phyloP scores from a whole-genome alignment of 2,113 vertebrate species.

The Herpailurus yagouaroundi region DNA sequence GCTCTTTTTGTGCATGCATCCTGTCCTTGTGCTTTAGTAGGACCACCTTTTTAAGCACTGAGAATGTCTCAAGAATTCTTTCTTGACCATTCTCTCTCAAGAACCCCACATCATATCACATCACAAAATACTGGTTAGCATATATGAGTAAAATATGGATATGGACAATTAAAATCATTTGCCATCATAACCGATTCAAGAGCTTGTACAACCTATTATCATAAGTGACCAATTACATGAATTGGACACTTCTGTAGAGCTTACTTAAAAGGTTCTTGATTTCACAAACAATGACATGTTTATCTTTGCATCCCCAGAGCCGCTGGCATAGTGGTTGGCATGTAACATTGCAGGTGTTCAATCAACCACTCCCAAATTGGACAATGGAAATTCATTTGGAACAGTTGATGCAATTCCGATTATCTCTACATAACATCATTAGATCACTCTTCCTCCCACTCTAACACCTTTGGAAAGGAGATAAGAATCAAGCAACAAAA shows the following conservation, averaged over 20 bases:
- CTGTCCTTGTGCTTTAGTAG: too few species aligned
- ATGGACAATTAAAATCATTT: not conserved
- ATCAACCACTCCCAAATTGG: not conserved
- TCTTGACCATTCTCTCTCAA: too few species aligned
- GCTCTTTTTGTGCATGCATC: too few species aligned
- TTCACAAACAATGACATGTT: not conserved
- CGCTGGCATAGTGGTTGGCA: not conserved
- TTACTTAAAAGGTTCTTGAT: not conserved
- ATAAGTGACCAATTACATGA: not conserved
- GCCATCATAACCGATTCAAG: not conserved
- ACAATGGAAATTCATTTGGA: not conserved
- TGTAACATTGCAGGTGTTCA: not conserved
- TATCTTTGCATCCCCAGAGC: not conserved
- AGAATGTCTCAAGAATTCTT: too few species aligned
- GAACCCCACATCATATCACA: too few species aligned
- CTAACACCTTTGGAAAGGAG: not conserved
- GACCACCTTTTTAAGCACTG: too few species aligned
- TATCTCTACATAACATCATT: not conserved
- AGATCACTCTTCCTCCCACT: not conserved
- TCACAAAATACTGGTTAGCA: not conserved
- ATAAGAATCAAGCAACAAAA: not conserved
- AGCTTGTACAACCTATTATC: not conserved
- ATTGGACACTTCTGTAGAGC: not conserved
- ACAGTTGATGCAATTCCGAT: not conserved
- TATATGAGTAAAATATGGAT: not conserved